Conservation (phyloP, 2,797 vertebrate genomes). For the Lindbergichthys nudifrons region DNA sequence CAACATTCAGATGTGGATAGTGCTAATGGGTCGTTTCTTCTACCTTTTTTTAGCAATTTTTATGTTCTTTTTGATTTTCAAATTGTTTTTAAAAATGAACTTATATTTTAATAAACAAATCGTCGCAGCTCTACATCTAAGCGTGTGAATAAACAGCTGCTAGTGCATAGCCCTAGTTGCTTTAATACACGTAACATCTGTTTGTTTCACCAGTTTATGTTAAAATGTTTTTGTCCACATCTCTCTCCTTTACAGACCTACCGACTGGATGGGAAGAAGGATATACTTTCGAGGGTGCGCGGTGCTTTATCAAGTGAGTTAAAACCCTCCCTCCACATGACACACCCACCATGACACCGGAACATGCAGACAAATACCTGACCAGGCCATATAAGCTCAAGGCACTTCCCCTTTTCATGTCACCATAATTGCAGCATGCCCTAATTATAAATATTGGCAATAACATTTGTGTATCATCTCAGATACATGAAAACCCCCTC, state of each 20-base stretch:
- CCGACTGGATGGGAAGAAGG: conserved; percentile 99
- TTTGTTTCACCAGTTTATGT: conserved; percentile 48
- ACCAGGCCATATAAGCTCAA: conserved; percentile 21
- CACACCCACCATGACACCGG: conserved; percentile 16
- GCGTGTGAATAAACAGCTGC: conserved; percentile 29
- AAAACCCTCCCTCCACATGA: conserved; percentile 4
- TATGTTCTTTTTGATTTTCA: neutral
- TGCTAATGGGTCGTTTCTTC: neutral
- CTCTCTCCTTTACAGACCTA: conserved; percentile 85
- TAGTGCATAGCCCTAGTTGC: conserved; percentile 2
- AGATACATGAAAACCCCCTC: conserved; percentile 22
- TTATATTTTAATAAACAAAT: neutral
- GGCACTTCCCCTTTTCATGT: conserved; percentile 1
- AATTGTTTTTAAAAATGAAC: neutral
- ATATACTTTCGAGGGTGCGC: conserved; percentile 96
- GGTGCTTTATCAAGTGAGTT: conserved; percentile 99
- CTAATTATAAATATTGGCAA: conserved; percentile 1
- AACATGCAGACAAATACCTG: conserved; percentile 5
- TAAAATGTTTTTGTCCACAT: conserved; percentile 63
- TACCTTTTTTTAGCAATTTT: neutral
- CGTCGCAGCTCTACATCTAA: neutral
- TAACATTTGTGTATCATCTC: conserved; percentile 14
- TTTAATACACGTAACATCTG: conserved; percentile 24
- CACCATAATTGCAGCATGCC: neutral
- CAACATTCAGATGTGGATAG: neutral